These are phyloP conservation scores for Pipistrellus nathusii DNA, from an alignment of 2,797 vertebrate species.

Conservation along the genomic window DNA sequence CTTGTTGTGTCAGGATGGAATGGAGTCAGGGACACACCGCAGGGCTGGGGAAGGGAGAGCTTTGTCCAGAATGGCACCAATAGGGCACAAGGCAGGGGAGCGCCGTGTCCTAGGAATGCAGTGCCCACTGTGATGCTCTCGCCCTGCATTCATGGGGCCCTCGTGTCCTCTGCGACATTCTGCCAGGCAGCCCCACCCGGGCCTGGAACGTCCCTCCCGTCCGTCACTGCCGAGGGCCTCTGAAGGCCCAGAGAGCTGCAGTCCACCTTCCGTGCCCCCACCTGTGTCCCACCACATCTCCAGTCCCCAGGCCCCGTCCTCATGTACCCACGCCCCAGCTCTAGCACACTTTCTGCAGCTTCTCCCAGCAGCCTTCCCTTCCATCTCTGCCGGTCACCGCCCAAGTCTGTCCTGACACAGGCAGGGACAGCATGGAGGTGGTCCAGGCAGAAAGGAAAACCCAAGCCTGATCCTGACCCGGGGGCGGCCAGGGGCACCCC, in stretches of 20 bases:
- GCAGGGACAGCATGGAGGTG: not conserved
- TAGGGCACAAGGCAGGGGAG: not conserved
- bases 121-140: not conserved
- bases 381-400: too few species aligned
- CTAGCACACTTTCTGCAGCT: too few species aligned
- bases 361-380: not conserved
- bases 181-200: too few species aligned
- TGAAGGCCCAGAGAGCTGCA: not conserved
- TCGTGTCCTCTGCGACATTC: not conserved
- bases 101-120: not conserved
- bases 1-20: not conserved
- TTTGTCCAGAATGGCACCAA: not conserved
- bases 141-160: not conserved
- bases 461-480: not conserved
- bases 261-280: not conserved
- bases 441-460: not conserved
- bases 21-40: accelerated
- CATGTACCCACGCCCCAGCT: not conserved
- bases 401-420: not conserved
- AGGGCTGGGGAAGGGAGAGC: not conserved
- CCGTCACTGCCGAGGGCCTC: not conserved
- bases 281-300: not conserved
- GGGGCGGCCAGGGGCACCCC: too few species aligned
- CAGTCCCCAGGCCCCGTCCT: not conserved
- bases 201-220: accelerated